Conservation (phyloP, 2,113 vertebrate species). For the Pontoporia blainvillei region DNA sequence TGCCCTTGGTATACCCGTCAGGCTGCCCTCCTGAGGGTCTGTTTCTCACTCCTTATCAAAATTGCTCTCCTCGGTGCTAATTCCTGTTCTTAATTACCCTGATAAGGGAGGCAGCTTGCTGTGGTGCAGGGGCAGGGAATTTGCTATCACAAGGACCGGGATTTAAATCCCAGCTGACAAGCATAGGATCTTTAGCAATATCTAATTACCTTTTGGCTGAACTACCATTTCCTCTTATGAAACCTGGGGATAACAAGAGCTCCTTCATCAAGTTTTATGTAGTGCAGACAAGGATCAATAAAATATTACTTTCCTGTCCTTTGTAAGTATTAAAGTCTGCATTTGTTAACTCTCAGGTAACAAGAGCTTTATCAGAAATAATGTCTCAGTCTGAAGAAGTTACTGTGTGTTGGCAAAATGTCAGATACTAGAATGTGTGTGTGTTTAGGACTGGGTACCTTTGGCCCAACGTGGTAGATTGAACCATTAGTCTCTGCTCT, state of each 20-base stretch:
- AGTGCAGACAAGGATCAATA: background rate
- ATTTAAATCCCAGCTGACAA: background rate
- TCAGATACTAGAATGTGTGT: background rate
- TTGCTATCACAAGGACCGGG: background rate
- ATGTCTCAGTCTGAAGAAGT: background rate
- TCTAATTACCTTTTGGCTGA: slow-evolving; percentile 8
- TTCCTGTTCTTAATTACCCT: background rate
- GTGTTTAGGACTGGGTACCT: background rate
- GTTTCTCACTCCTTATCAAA: background rate
- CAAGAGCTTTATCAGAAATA: background rate
- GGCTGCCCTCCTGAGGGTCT: background rate
- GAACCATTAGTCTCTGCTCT: background rate
- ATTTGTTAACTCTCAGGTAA: slow-evolving; percentile 9
- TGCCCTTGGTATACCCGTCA: no score
- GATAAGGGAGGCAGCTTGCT: background rate
- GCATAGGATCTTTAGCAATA: background rate
- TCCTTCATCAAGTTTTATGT: background rate
- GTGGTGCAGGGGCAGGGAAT: background rate
- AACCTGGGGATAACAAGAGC: background rate
- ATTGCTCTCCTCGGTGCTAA: background rate
- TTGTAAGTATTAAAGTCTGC: background rate
- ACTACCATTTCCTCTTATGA: background rate
- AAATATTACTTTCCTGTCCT: slow-evolving; percentile 1
- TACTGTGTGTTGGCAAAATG: background rate
- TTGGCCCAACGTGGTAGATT: background rate